Evolutionary conservation across 2,797 vertebrate species (phyloP), one percentile per base, ranked within the genome.

Genomic region (Galagoides demidoff): DNA sequence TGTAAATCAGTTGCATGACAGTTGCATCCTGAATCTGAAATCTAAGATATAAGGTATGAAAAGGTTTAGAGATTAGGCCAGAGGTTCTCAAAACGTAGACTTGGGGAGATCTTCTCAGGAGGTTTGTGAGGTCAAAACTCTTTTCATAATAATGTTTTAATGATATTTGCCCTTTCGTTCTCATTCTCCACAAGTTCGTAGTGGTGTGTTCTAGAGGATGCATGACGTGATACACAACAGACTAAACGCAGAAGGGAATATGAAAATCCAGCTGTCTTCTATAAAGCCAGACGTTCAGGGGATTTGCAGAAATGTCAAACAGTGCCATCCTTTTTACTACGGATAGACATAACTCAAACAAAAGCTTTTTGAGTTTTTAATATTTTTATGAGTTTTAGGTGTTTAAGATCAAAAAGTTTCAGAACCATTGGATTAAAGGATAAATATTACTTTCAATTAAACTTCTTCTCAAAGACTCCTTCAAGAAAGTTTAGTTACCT

Each of bases 101-200:
- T 61, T 61, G 3, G 20, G 17, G 23, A 94, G 86, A 11, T 83
- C 81, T 87, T 93, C 83, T 34, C n/a, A 78, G 94, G n/a, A 84
- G 68, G 34, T 43, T 45, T 68, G 23, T 29, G 9, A 94, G 45
- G 55, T 70, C 64, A 52, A 77, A 92, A 52, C 22, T 89, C 34
- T 94, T 96, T 96, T 79, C 82, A 91, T 79, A n/a, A 66, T 79
- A 86, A 84, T 79, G 71, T 55, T 39, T 79, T 96, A 82, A 79
- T 68, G 68, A 22, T 91, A 87, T 81, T 85, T 95, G 23, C 27
- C 37, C 8, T 92, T 83, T 52, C 14, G 61, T 76, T 79, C 52
- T 71, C 39, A 64, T 92, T 85, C n/a, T 83, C n/a, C n/a, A 4
- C 34, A 88, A 63, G 39, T 57, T 17, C 23, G 73, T 5, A 12